Evolutionary conservation across 2,797 vertebrate species (phyloP).

Genomic region (Salarias fasciatus): DNA sequence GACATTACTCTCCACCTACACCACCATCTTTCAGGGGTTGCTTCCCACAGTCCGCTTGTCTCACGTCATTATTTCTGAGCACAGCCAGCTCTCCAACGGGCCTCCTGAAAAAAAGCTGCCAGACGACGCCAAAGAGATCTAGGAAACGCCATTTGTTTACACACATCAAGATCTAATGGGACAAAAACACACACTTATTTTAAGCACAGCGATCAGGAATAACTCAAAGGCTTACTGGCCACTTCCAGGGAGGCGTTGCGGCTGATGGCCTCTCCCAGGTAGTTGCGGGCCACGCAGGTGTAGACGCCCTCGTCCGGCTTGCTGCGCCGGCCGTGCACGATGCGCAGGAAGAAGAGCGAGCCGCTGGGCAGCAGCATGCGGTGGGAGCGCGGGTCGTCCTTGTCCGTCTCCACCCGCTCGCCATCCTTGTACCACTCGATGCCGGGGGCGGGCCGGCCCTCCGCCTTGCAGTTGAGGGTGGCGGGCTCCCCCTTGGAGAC

Average conservation of each 20-base stretch:
- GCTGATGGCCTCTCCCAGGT: slow-evolving; percentile 91
- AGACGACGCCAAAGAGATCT: slow-evolving; percentile 49
- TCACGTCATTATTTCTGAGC: slow-evolving; percentile 49
- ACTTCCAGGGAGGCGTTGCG: slow-evolving; percentile 93
- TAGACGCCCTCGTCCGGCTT: slow-evolving; percentile 94
- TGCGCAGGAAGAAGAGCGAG: slow-evolving; percentile 95
- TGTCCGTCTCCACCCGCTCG: slow-evolving; percentile 91
- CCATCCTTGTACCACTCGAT: slow-evolving; percentile 98
- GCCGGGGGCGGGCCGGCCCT: slow-evolving; percentile 87
- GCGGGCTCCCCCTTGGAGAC: slow-evolving; percentile 94
- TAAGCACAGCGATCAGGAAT: slow-evolving; percentile 10
- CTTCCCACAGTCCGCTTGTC: slow-evolving; percentile 27
- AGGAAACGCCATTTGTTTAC: slow-evolving; percentile 35
- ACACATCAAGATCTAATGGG: neutral
- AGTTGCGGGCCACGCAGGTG: slow-evolving; percentile 93
- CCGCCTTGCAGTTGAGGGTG: slow-evolving; percentile 93
- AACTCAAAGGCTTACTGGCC: slow-evolving; percentile 84
- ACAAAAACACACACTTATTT: neutral
- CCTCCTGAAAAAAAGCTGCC: slow-evolving; percentile 8
- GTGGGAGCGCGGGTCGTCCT: slow-evolving; percentile 93
- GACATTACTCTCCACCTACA: slow-evolving; percentile 24
- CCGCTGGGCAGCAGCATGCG: slow-evolving; percentile 95
- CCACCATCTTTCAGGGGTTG: slow-evolving; percentile 13
- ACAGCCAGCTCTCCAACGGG: slow-evolving; percentile 37
- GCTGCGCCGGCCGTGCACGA: slow-evolving; percentile 91